A percentile compares a stretch with the other conserved stretches of the same genome.
Evolutionary conservation across 2,888 invertebrate genomes (phyloP).

Genomic region (Prenolepis imparis): DNA sequence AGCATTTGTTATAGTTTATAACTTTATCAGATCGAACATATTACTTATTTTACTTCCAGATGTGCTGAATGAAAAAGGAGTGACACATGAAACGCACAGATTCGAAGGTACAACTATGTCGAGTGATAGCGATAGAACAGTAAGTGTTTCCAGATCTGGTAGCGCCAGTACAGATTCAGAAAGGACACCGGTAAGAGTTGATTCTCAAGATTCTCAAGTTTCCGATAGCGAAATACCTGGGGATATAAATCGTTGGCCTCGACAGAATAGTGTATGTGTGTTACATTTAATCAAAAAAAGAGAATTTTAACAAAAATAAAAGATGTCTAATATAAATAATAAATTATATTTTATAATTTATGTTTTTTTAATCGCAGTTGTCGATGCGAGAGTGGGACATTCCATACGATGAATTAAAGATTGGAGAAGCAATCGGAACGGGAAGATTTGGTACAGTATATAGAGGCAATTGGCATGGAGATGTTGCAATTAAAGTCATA

Average conservation of each 20-base stretch:
- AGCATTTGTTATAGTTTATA: neutral
- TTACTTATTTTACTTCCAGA: constrained; percentile 72
- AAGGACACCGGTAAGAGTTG: constrained; percentile 92
- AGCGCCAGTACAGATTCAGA: constrained; percentile 94
- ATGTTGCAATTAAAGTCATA: constrained; percentile 98
- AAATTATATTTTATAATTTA: constrained; percentile 70
- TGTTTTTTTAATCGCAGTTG: constrained; percentile 84
- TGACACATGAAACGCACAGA: constrained; percentile 88
- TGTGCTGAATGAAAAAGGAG: constrained; percentile 86
- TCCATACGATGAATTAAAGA: constrained; percentile 96
- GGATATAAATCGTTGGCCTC: constrained; percentile 89
- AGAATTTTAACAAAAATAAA: neutral
- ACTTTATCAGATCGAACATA: neutral
- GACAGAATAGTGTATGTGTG: constrained; percentile 93
- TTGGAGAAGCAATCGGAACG: constrained; percentile 95
- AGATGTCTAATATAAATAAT: neutral
- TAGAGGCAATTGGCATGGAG: constrained; percentile 98
- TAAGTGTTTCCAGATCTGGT: constrained; percentile 91
- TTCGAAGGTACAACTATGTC: constrained; percentile 88
- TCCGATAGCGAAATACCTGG: constrained; percentile 88
- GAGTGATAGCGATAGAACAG: constrained; percentile 91
- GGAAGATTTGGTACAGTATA: constrained; percentile 98
- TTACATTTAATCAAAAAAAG: constrained; percentile 14
- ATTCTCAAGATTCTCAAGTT: constrained; percentile 94
- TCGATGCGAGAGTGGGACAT: constrained; percentile 99